Evolutionary conservation across 1,140 invertebrate species (phyloP), one percentile per base, ranked within the genome.

Genomic region (Magallana ariakensis): DNA sequence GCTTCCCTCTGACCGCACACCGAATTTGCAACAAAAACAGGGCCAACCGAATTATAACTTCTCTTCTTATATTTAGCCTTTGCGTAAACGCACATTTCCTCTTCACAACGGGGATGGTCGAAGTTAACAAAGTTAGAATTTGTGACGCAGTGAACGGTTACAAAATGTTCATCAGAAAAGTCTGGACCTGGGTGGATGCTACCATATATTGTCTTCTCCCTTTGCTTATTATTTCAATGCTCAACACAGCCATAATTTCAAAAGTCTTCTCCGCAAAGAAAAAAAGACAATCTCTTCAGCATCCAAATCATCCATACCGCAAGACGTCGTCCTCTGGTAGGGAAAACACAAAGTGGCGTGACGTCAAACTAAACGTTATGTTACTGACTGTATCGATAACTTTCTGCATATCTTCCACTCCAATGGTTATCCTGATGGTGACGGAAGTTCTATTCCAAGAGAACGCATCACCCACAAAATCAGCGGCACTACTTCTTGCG

Each of bases 401-500:
- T 10, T 75, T 75, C 15, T 75, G 66, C 22, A 75, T 75, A 26
- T 75, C 66, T 75, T 26, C 66, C 22, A 26, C 19, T 75, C 66
- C 66, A 2, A 75, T 75, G 66, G 66, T 26, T 33, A 75, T 75
- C 13, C 11, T 75, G 11, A 75, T 75, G 66, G 33, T 75, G 22
- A 26, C 22, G 11, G 66, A 26, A 7, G 66, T 75, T 75, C 33
- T 75, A 10, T 75, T 75, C 8, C 11, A 75, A 4, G 22, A 33
- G 13, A 75, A 26, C 22, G 19, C 15, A 9, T 26, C 66, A 5
- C 22, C 66, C 13, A 26, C 22, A 26, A 75, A 22, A 13, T 9
- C 33, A 10, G 22, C 26, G 22, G 33, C 19, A 26, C 66, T 75
- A 13, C 15, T 75, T 10, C 19, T 75, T 13, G 66, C 22, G 22